Percentiles rank a stretch among this genome's conserved stretches.
phyloP scores from a whole-genome alignment of 2,797 vertebrate genomes.

The Sebastes goodei region DNA sequence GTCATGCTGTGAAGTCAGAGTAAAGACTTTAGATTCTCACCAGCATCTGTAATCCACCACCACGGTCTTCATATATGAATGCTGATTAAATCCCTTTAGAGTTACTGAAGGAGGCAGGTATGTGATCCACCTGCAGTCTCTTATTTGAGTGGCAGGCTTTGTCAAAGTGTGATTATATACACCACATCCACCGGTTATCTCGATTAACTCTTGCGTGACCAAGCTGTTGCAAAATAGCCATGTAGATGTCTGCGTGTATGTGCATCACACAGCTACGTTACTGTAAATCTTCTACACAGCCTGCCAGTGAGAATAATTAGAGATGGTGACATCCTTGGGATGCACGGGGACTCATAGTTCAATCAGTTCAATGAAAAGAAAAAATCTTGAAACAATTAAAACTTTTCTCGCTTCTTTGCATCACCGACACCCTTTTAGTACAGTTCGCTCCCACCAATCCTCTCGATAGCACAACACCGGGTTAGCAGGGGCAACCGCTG shows the following conservation, averaged over 20 bases:
- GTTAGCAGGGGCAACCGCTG: not conserved
- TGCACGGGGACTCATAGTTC: slow-evolving; percentile 7
- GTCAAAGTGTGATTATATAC: slow-evolving; percentile 22
- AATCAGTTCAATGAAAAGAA: slow-evolving; percentile 6
- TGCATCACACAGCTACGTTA: not conserved
- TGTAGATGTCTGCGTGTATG: not conserved
- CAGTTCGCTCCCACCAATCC: not conserved
- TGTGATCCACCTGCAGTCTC: slow-evolving; percentile 14
- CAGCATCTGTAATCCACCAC: not conserved
- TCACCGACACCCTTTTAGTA: not conserved
- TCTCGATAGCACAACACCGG: not conserved
- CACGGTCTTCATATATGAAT: not conserved
- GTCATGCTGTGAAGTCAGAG: not conserved
- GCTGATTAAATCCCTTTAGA: slow-evolving; percentile 19
- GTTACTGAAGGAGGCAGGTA: slow-evolving; percentile 11
- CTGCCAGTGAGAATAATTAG: slow-evolving; percentile 19
- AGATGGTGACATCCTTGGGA: not conserved
- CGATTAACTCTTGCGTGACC: slow-evolving; percentile 9
- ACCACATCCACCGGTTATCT: slow-evolving; percentile 20
- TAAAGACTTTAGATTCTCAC: slow-evolving; percentile 2
- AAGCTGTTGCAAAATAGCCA: slow-evolving; percentile 7
- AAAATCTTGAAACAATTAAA: slow-evolving; percentile 18
- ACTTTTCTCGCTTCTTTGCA: slow-evolving; percentile 18
- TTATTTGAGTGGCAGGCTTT: slow-evolving; percentile 25
- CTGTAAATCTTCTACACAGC: not conserved